Evolutionary conservation across 2,113 vertebrate genomes (phyloP), one percentile per base, ranked within the genome.

Genomic region (Triplophysa tibetana): DNA sequence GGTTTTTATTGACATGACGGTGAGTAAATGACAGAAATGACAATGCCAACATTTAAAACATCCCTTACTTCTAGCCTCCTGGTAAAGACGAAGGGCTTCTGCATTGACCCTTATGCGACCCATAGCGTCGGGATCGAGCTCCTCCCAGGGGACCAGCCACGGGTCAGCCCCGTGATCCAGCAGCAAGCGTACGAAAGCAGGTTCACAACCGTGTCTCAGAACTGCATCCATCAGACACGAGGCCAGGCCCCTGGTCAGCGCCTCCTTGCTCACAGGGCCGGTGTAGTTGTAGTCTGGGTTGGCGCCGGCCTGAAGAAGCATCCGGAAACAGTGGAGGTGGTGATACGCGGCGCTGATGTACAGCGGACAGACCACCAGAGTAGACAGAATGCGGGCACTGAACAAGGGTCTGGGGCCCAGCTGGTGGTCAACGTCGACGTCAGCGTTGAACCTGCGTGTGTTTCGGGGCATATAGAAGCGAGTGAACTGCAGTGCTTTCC

Each of bases 311-410:
- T 94, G 92, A 13, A 98, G 93, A 43, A 98, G 91, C 87, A 97
- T 91, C 52, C 81, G 87, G 90, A 98, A 98, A 87, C 96, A 97
- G 74, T 91, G 92, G 2, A 98, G 93, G 90, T 97, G 95, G 89
- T 98, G 95, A 83, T 98, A 98, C 87, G 96, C 96, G 0, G 96
- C 96, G 0, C 96, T 97, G 89, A 98, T 98, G 88, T 98, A 98
- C 9, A 98, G 86, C 0, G 97, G 96, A 70, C 96, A 98, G 87
- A 96, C 95, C 81, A 96, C 95, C 86, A 98, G 82, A 0, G 96
- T 96, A 80, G 95, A 95, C 75, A 98, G 94, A 11, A 92, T 92
- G n/a, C 95, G 92, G 2, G 91, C 91, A 1, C 93, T 92, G 1
- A 92, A 88, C 5, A 92, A 90, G 11, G 89, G 81, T 1, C 93